A percentile compares a stretch with the other conserved stretches of the same genome.
Conservation (phyloP, 2,113 vertebrate genomes). For the Isurus oxyrinchus region DNA sequence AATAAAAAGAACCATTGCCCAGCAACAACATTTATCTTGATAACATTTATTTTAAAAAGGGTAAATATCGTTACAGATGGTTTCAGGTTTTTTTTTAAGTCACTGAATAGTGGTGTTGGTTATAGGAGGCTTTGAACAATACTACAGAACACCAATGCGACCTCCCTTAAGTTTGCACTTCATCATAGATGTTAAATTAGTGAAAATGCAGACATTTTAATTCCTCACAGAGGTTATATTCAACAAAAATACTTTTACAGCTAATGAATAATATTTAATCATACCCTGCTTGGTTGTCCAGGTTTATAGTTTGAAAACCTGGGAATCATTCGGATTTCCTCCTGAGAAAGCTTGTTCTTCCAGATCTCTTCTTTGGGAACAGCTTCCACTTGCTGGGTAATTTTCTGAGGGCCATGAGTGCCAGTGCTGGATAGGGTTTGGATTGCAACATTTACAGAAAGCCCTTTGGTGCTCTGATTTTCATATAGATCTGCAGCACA, state of each 20-base stretch:
- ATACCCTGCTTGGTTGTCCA: conserved; percentile 75
- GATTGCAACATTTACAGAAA: conserved; percentile 57
- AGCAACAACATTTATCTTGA: not conserved
- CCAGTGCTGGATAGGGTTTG: conserved; percentile 51
- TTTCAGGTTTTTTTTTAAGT: not conserved
- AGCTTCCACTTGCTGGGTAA: conserved; percentile 65
- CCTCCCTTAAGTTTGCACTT: not conserved
- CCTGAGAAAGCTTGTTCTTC: conserved; percentile 69
- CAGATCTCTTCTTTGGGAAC: conserved; percentile 76
- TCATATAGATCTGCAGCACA: not conserved
- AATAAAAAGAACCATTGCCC: not conserved
- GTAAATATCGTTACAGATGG: too few relatives aligned
- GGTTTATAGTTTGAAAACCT: conserved; percentile 76
- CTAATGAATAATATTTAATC: not conserved
- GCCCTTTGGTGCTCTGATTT: conserved; percentile 43
- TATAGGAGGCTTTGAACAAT: not conserved
- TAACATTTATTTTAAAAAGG: not conserved
- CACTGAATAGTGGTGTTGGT: not conserved
- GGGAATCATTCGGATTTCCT: conserved; percentile 69
- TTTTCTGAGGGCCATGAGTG: conserved; percentile 48
- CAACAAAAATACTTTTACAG: conserved; percentile 1
- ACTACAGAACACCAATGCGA: not conserved
- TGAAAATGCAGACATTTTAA: not conserved
- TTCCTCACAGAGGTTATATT: not conserved
- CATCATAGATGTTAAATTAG: not conserved